Evolutionary conservation across 1,140 invertebrate genomes (phyloP).

Genomic region (Eulimnadia texana): DNA sequence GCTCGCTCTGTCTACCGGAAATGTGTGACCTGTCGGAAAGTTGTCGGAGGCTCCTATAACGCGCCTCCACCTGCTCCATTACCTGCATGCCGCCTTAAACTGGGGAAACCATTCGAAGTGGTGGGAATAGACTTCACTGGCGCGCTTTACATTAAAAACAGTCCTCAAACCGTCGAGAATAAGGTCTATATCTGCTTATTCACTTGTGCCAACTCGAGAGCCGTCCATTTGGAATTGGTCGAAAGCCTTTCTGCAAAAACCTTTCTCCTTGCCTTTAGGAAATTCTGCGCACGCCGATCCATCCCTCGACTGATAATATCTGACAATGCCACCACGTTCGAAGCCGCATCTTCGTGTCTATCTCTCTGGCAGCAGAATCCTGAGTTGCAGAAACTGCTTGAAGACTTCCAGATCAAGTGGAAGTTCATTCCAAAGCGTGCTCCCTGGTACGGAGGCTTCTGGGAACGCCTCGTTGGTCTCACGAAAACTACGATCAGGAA

Average conservation of each 20-base stretch:
- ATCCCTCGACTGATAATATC: not conserved
- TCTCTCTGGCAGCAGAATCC: not conserved
- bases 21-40: conserved; percentile 6
- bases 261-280: conserved; percentile 19
- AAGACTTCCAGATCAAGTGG: conserved; percentile 17
- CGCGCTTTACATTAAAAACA: not conserved
- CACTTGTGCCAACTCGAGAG: conserved; percentile 28
- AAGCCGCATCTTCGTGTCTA: not conserved
- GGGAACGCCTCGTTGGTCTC: conserved; percentile 25
- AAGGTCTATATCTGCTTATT: conserved; percentile 23
- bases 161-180: not conserved
- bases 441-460: conserved; percentile 27
- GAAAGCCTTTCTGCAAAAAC: conserved; percentile 15
- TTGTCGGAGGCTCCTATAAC: conserved; percentile 1
- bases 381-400: not conserved
- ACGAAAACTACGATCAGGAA: conserved; percentile 18
- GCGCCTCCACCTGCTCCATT: not conserved
- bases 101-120: not conserved
- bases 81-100: not conserved
- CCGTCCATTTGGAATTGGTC: conserved; percentile 28
- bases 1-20: not conserved
- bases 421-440: conserved; percentile 22
- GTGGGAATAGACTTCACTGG: conserved; percentile 16
- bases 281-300: conserved; percentile 15
- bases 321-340: conserved; percentile 13